Conservation (phyloP, 2,797 vertebrate genomes). For the Sebastes itinus region DNA sequence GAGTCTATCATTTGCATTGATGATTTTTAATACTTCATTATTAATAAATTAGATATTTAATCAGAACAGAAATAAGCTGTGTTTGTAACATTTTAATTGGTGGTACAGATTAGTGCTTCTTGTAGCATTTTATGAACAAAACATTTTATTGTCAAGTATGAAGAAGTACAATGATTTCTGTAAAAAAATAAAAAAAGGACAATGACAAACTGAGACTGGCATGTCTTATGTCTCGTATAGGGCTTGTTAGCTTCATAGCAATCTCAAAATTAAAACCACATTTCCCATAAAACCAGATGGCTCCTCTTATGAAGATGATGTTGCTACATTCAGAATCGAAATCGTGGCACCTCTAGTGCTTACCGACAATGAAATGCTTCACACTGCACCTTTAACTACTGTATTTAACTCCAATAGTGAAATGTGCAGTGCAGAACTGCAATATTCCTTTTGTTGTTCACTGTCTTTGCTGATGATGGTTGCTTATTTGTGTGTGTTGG, state of each 20-base stretch:
- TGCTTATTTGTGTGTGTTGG: neutral
- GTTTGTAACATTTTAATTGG: neutral
- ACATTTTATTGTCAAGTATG: neutral
- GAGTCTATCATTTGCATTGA: neutral
- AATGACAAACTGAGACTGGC: neutral
- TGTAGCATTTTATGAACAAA: neutral
- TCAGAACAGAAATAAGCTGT: neutral
- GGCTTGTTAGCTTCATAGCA: neutral
- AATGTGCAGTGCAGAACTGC: neutral
- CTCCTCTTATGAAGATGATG: neutral
- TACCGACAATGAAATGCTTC: too few relatives aligned
- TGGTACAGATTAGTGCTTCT: neutral
- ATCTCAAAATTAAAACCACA: neutral
- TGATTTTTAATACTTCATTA: neutral
- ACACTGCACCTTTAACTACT: neutral
- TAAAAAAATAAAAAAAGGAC: neutral
- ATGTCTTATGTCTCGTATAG: neutral
- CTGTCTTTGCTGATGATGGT: neutral
- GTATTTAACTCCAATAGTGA: neutral
- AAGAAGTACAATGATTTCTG: neutral
- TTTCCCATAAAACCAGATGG: neutral
- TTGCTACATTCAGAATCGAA: neutral
- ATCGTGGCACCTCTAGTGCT: too few relatives aligned
- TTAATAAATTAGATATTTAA: neutral
- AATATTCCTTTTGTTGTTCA: neutral